Base-by-base conservation (phyloP, 2,888 invertebrate genomes). In the Harpalus rubripes region DNA sequence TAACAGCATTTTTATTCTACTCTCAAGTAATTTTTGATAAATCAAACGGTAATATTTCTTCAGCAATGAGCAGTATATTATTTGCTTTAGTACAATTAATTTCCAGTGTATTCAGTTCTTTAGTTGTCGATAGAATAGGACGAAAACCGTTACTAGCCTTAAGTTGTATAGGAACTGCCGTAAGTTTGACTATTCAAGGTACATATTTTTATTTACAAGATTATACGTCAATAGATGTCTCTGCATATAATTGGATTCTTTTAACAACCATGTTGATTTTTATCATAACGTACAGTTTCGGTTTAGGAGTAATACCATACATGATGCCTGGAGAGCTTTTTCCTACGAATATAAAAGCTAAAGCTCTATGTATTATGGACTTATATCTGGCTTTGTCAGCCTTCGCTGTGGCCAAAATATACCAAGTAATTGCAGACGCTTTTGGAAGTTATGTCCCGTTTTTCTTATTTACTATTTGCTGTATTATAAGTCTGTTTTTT, bases 1-100 rank as follows among this genome's bases (percentile, higher is more conserved):
- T 94, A 80, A 94, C 94, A 39, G 94, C 94, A 0, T 92, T 95
- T 1, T 92, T 94, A 0, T 93, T 94, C 7, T 94, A 94, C 88
- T 93, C 94, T 1, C 93, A 94, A 86, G 91, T 91, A 0, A 90
- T 92, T 8, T 90, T 92, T 32, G 87, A 91, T 12, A 91, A 92
- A 65, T 88, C 90, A 0, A 89, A 89, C 10, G 91, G 90, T 85
- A 87, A 90, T 41, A 87, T 92, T 0, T 91, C 92, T 1, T 90
- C 93, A 4, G 88, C 86, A n/a, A 86, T 88, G 5, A 89, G 89
- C 1, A 88, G 90, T 0, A 89, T 89, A 58, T 87, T 90, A 15
- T 91, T 89, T 81, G 90, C 90, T 81, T 92, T 92, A 65, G 92
- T 94, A 59, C 94, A 94, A 90, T 91, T 94, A 1, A 90, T 93